Base-by-base conservation (phyloP, 2,888 invertebrate genomes). In the Mesorhabditis sp. region DNA sequence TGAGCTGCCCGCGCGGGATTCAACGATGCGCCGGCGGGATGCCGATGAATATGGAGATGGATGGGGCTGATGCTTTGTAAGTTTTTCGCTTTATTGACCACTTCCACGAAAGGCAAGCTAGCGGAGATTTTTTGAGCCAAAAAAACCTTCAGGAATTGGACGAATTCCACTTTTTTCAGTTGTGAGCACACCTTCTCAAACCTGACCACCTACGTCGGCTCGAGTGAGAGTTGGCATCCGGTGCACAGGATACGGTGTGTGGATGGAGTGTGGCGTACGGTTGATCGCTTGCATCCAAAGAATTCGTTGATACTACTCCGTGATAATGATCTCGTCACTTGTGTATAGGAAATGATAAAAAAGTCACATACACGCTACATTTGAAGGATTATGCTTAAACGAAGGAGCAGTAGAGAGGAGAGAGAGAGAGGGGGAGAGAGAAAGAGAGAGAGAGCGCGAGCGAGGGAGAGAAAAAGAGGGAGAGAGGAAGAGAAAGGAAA, bases 171-270 rank as follows among this genome's bases (percentile, higher is more conserved):
- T 13, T 50, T 50, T 50, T 50, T 50, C 58, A 50, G 58, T 50
- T 50, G 58, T 50, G 58, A 50, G n/a, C 58, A n/a, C 58, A n/a
- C n/a, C n/a, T 50, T 50, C n/a, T n/a, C 7, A 50, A 50, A 50
- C n/a, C 7, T 50, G 58, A 50, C 10, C 58, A 50, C 58, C n/a
- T 50, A 50, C n/a, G 58, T 50, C 28, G 28, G 28, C n/a, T 50
- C n/a, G 58, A 50, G n/a, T 50, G 58, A 50, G 2, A 50, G n/a
- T 50, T 50, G 10, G n/a, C 58, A n/a, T 13, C 7, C 7, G n/a
- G n/a, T 50, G 7, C 10, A 50, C n/a, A 10, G 58, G 10, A 13
- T 50, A 50, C 58, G 58, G n/a, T 50, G 58, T 50, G n/a, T 13
- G n/a, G 10, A 50, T 2, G 58, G 58, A 50, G 7, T 50, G 7